These are phyloP conservation scores for Phymastichus coffea DNA, from an alignment of 1,140 invertebrate genomes.

Conservation along the genomic window DNA sequence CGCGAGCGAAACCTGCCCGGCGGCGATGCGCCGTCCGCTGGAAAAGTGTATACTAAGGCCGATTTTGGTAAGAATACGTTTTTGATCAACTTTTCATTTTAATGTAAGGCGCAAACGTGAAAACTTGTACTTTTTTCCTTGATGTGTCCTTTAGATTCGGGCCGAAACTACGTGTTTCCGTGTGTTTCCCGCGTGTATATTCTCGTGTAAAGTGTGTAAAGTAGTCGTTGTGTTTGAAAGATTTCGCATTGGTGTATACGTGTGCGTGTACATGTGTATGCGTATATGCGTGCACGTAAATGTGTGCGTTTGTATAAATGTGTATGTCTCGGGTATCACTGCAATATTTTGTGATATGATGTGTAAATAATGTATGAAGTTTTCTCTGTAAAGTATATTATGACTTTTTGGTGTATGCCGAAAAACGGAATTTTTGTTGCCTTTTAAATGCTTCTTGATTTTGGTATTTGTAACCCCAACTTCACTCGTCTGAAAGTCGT, in stretches of 20 bases:
- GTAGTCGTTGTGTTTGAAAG: background rate
- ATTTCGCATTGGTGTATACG: slow-evolving; percentile 3
- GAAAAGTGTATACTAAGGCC: slow-evolving; percentile 56
- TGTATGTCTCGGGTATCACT: slow-evolving; percentile 25
- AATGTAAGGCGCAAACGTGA: slow-evolving; percentile 56
- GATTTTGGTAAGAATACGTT: slow-evolving; percentile 55
- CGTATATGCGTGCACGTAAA: background rate
- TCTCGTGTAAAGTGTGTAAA: slow-evolving; percentile 5
- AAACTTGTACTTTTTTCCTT: slow-evolving; percentile 56
- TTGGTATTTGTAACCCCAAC: slow-evolving; percentile 25
- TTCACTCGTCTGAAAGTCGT: slow-evolving; percentile 31
- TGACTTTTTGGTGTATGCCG: slow-evolving; percentile 44
- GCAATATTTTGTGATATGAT: slow-evolving; percentile 7
- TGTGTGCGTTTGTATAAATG: slow-evolving; percentile 32
- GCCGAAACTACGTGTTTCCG: slow-evolving; percentile 47
- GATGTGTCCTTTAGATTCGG: slow-evolving; percentile 54
- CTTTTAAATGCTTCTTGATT: slow-evolving; percentile 25
- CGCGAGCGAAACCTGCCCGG: slow-evolving; percentile 28
- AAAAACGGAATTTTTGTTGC: slow-evolving; percentile 46
- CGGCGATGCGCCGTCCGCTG: slow-evolving; percentile 33
- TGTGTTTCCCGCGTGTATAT: slow-evolving; percentile 32
- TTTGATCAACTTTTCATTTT: slow-evolving; percentile 55
- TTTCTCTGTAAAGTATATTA: slow-evolving; percentile 31
- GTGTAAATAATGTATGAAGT: slow-evolving; percentile 26
- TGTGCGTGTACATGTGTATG: slow-evolving; percentile 16